Base-by-base conservation (phyloP, 2,888 invertebrate species). In the Ochropleura leucogaster region DNA sequence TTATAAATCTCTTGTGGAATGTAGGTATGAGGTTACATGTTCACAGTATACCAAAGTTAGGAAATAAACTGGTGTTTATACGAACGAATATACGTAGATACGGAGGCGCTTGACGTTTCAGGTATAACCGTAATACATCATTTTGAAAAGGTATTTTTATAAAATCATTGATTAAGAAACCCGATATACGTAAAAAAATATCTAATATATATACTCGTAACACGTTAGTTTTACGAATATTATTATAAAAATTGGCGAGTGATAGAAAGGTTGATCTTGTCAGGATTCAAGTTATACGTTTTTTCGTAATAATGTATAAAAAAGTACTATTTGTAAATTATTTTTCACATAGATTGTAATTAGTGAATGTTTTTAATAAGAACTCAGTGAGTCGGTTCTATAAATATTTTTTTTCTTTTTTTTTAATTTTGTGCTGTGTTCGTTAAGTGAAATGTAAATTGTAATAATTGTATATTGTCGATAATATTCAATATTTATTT, bases 31-130 rank as follows among this genome's bases (percentile, higher is more conserved):
- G 87, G 89, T 92, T 89, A 92, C 90, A 91, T 93, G 93, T 94
- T 94, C 94, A 94, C 94, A 94, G 96, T 96, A 96, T 96, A 96
- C 96, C 96, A 96, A 96, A 96, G 96, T 94, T 96, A 96, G 96
- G 89, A 92, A 92, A 93, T 96, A 95, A 94, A 95, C 93, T 92
- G 90, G 92, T 92, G 89, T 92, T 91, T 88, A 87, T 85, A 87
- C 76, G 87, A 87, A 83, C 78, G 80, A 82, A 82, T 85, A 86
- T 85, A 89, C 88, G 84, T 88, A 86, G 87, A 86, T 85, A 86
- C 88, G 88, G 85, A 84, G 84, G 87, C 86, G 85, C 84, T 86
- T 88, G 83, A 87, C 82, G 86, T 86, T 77, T 73, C 81, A 72
- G 77, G 82, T 87, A 85, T 87, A 88, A 89, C 87, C 89, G 80